phyloP scores from a whole-genome alignment of 2,888 invertebrate species.

The Cotesia congregata region DNA sequence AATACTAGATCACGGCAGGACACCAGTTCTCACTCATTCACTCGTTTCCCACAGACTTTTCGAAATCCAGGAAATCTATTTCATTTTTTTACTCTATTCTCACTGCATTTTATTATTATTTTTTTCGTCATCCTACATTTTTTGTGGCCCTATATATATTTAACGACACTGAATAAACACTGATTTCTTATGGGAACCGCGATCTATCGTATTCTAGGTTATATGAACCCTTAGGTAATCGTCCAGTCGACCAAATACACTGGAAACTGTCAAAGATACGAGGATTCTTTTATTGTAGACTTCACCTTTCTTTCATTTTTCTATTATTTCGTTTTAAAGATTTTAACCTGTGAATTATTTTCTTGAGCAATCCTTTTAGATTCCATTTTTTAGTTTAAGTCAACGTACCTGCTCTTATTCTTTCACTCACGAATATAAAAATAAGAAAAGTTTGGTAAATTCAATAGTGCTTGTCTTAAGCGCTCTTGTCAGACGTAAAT shows the following conservation, averaged over 20 bases:
- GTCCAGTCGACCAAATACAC: background rate
- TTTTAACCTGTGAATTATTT: background rate
- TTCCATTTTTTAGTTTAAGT: background rate
- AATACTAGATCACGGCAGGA: slow-evolving; percentile 1
- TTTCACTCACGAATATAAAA: background rate
- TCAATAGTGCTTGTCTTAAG: too few relatives aligned
- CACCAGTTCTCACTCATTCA: background rate
- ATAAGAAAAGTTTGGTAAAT: too few relatives aligned
- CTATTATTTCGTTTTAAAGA: background rate
- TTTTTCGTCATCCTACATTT: background rate
- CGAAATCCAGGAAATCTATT: background rate
- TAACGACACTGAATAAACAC: background rate
- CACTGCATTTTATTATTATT: background rate
- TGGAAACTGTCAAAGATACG: background rate
- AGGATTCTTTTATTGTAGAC: background rate
- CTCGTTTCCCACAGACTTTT: background rate
- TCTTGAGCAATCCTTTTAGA: background rate
- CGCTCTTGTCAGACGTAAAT: too few relatives aligned
- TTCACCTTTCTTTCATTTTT: background rate
- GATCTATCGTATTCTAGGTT: background rate
- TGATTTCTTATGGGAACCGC: background rate
- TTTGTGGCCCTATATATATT: background rate
- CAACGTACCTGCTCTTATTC: background rate
- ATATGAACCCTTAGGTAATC: background rate
- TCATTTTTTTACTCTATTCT: background rate